phyloP scores from a whole-genome alignment of 2,888 invertebrate genomes.

The Muschampia plurimacula region DNA sequence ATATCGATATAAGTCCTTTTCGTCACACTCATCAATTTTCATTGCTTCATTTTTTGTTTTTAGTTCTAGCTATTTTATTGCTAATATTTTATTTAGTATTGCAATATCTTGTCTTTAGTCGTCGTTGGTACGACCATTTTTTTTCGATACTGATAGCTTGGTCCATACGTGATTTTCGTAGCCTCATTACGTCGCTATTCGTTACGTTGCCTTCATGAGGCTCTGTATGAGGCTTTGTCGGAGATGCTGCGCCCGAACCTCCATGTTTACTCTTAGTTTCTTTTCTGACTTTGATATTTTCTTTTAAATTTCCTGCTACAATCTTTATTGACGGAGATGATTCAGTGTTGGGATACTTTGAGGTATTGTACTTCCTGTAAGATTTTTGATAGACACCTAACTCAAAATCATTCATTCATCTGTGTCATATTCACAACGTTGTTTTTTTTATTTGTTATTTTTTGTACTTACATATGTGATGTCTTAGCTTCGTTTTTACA shows the following conservation, averaged over 20 bases:
- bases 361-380: neutral
- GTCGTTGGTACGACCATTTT: conserved; percentile 34
- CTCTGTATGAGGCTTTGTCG: neutral
- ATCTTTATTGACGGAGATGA: conserved; percentile 22
- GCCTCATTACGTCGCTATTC: conserved; percentile 37
- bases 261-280: conserved; percentile 9
- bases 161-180: conserved; percentile 21
- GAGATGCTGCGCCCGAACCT: conserved; percentile 6
- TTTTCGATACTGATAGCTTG: conserved; percentile 3
- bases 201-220: conserved; percentile 28
- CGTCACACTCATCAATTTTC: too few relatives aligned
- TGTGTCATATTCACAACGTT: too few relatives aligned
- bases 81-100: neutral
- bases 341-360: conserved; percentile 18
- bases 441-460: too few relatives aligned
- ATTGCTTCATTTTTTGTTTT: neutral
- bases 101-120: conserved; percentile 5
- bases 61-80: neutral
- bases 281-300: conserved; percentile 18
- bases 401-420: neutral
- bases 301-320: conserved; percentile 28
- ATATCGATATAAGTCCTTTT: too few relatives aligned
- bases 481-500: neutral
- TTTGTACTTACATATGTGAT: neutral
- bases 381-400: neutral